phyloP scores from a whole-genome alignment of 2,888 invertebrate genomes.

The Brachypterus glaber region DNA sequence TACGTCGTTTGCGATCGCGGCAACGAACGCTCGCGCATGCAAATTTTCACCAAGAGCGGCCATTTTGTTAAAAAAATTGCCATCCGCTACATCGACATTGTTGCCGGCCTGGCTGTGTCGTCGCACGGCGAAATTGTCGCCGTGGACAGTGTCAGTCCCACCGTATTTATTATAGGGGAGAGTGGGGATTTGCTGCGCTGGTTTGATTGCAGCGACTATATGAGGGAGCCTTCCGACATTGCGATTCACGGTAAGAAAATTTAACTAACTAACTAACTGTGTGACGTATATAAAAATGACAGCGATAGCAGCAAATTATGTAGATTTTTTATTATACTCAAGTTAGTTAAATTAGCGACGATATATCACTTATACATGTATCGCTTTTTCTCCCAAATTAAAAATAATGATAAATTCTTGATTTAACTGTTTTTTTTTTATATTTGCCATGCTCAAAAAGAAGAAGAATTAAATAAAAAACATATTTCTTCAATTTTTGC shows the following conservation, averaged over 20 bases:
- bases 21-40: slow-evolving; percentile 93
- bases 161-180: slow-evolving; percentile 89
- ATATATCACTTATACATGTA: no score
- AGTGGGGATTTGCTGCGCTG: slow-evolving; percentile 86
- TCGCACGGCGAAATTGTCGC: slow-evolving; percentile 89
- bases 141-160: slow-evolving; percentile 94
- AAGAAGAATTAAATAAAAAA: no score
- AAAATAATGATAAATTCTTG: no score
- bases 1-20: slow-evolving; percentile 97
- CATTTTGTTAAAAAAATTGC: slow-evolving; percentile 94
- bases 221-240: slow-evolving; percentile 96
- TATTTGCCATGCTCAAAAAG: no score
- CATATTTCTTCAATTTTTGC: no score
- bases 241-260: slow-evolving; percentile 71
- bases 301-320: no score
- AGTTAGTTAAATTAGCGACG: no score
- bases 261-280: no score
- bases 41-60: slow-evolving; percentile 92
- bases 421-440: no score
- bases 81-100: slow-evolving; percentile 78
- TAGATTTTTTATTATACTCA: no score
- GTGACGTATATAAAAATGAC: no score
- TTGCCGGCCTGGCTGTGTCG: slow-evolving; percentile 90
- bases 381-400: no score
- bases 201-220: slow-evolving; percentile 97